Conservation (phyloP, 2,888 invertebrate species). For the Thelaira solivaga region DNA sequence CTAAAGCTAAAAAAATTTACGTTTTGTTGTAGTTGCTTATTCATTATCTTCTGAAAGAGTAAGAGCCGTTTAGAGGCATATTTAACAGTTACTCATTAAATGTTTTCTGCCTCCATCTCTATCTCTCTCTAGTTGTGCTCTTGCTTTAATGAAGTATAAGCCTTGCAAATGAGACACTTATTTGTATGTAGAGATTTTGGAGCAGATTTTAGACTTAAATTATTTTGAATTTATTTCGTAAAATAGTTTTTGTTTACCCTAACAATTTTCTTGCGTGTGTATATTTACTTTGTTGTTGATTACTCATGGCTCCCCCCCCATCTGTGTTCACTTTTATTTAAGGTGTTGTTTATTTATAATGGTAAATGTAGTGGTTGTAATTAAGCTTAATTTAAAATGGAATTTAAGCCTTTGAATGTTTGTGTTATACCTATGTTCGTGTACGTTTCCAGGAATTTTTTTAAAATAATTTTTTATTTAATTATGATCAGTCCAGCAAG, state of each 20-base stretch:
- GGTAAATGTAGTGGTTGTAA: not conserved
- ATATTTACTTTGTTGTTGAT: slow-evolving; percentile 12
- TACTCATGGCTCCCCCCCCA: slow-evolving; percentile 37
- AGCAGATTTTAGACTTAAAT: slow-evolving; percentile 16
- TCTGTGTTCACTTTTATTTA: not conserved
- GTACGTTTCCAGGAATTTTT: not conserved
- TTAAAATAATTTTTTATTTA: too few relatives aligned
- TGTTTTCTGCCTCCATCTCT: too few relatives aligned
- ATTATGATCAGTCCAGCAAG: too few relatives aligned
- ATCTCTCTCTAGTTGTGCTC: too few relatives aligned
- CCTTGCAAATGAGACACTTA: not conserved
- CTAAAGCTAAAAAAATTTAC: not conserved
- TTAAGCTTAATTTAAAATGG: not conserved
- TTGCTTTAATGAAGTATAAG: not conserved
- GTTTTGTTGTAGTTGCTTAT: not conserved
- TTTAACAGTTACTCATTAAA: slow-evolving; percentile 19
- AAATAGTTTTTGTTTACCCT: not conserved
- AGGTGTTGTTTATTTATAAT: not conserved
- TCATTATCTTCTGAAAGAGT: slow-evolving; percentile 12
- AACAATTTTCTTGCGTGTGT: not conserved
- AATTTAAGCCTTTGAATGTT: slow-evolving; percentile 23
- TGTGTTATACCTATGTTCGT: not conserved
- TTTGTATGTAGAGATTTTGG: slow-evolving; percentile 10
- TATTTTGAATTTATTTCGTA: slow-evolving; percentile 20
- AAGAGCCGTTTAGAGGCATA: not conserved